Evolutionary conservation across 1,140 invertebrate species (phyloP), one percentile per base, ranked within the genome.

Genomic region (Psix sp.): DNA sequence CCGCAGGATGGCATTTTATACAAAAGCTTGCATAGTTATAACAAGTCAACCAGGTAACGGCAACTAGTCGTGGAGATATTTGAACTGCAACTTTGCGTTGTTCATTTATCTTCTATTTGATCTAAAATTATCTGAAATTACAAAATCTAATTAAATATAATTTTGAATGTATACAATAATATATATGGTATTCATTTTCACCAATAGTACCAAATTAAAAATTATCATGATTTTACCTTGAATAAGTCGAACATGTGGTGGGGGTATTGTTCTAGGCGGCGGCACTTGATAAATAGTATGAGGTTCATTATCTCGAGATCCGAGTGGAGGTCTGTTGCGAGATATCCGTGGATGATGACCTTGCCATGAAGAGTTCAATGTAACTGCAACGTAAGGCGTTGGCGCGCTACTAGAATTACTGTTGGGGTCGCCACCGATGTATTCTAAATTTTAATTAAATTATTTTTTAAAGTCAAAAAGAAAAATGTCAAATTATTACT

Each of bases 191-290:
- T n/a, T n/a, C n/a, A n/a, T n/a, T n/a, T n/a, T n/a, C n/a, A n/a
- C n/a, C n/a, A n/a, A n/a, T n/a, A n/a, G n/a, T n/a, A n/a, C n/a
- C 3, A 45, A 45, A 15, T 2, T 6, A 36, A 36, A 51, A 16
- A 1, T 5, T 24, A 43, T 45, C 10, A 79, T 9, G n/a, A n/a
- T n/a, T n/a, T 5, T 29, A 85, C 85, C 84, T 78, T 83, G 78
- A 29, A 80, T 74, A 35, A 84, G 76, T 67, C 85, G 81, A 43
- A 86, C 78, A 49, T 86, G 84, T 11, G 85, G 85, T n/a, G 84
- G 84, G 51, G 84, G 83, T 71, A 86, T 80, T 20, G 84, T 87
- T 31, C 77, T 80, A 0, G 84, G 84, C 13, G 83, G 80, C 33
- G 82, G 75, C 6, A 75, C 59, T 1, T 80, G 80, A 60, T 78